Evolutionary conservation across 2,888 invertebrate genomes (phyloP), one percentile per base, ranked within the genome.

Genomic region (Morpho achilles): DNA sequence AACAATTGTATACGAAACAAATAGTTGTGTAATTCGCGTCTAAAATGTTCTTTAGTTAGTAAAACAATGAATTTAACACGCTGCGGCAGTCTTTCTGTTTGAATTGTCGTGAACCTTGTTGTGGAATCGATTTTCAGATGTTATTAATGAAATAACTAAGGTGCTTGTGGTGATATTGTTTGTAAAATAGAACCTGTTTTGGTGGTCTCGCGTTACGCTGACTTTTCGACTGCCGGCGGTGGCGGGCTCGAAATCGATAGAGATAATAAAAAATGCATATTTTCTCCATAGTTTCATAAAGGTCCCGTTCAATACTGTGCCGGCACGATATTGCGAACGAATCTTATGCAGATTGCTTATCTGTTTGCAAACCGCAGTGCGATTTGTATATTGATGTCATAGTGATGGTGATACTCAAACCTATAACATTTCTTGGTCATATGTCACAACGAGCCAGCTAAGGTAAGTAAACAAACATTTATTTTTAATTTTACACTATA

Each of bases 101-200:
- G 84, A 84, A 85, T 86, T 84, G 85, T 84, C 84, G 82, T 82
- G 83, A 81, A 81, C 83, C 77, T 78, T 84, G 87, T 87, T 84
- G 87, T 87, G 80, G 76, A 76, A 89, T 89, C 89, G 89, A 89
- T 89, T 88, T 89, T 89, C 87, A 87, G 84, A 82, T 87, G 87
- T 87, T 89, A 89, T 89, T 88, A 89, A 87, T 88, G 86, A 88
- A 88, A 88, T 88, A 85, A 87, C 80, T 72, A 77, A 85, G 80
- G 84, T 87, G 84, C 80, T 86, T 75, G 82, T 76, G 79, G 81
- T 87, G 81, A 82, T 85, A 82, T 79, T 79, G 75, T 79, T 58
- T 76, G 75, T 73, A 70, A 75, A 75, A 71, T 74, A 73, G 74
- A 80, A 79, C 76, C 75, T 70, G 77, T 76, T 79, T 63, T 66